Base-by-base conservation (phyloP, 2,888 invertebrate species). In the Ormyrus labotus region DNA sequence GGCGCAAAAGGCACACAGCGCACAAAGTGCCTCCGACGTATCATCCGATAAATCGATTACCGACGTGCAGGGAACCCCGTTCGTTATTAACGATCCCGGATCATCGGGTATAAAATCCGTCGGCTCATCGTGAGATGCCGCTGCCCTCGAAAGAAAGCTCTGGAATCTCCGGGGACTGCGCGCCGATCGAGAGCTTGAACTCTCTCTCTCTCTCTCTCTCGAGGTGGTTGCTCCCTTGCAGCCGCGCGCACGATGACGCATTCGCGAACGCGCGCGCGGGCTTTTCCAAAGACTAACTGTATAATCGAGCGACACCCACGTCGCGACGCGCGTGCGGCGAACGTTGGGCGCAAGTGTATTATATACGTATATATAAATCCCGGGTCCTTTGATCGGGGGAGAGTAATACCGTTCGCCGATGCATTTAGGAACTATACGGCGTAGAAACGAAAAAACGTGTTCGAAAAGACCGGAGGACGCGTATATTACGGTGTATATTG, bases 271-370 rank as follows among this genome's bases (percentile, higher is more conserved):
- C 64, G 55, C 58, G 67, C 19, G 77, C 79, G 79, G 19, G 81
- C 81, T 83, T 84, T 84, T 84, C 83, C 82, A 72, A 81, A 80
- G 77, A 81, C 73, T 84, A 84, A 85, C 84, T 84, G 85, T 85
- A 84, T 19, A 19, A 19, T 79, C 82, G 70, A 50, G 82, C 79
- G 81, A 83, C 83, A 82, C 82, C 81, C 75, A 83, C 84, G 78
- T 77, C 19, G 19, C 19, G 19, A 19, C 19, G 19, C 2, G 19
- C 2, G 19, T 19, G 1, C 19, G 19, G 19, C 19, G 19, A 19
- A 19, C 19, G 19, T 19, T 19, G 19, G 19, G 10, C 3, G 2
- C 61, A 8, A 34, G 13, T 50, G n/a, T 6, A 19, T 45, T 50
- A 48, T 65, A 13, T 50, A 48, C 50, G 8, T 65, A 13, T 50